Percentiles rank a stretch among this genome's conserved stretches.
These are phyloP conservation scores for Dicrurus megarhynchus DNA, from an alignment of 2,113 vertebrate species.

Conservation along the genomic window DNA sequence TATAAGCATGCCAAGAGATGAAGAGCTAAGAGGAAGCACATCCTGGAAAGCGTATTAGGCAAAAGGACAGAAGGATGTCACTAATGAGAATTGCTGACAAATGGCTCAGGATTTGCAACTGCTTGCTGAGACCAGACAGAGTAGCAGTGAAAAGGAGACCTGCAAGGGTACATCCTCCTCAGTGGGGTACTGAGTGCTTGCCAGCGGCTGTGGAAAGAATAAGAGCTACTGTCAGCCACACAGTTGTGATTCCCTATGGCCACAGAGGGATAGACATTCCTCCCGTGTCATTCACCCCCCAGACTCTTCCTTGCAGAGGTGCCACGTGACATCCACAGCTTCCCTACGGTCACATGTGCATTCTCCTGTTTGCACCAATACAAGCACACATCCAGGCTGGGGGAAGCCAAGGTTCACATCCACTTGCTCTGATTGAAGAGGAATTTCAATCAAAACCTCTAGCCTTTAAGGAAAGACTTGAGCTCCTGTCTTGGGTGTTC, in stretches of 20 bases:
- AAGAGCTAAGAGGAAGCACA: neutral
- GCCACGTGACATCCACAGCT: neutral
- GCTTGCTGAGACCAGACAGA: neutral
- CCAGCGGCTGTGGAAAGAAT: neutral
- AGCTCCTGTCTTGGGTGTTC: neutral
- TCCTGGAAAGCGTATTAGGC: neutral
- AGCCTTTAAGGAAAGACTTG: neutral
- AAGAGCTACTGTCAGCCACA: neutral
- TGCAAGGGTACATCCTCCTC: neutral
- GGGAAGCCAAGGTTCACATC: neutral
- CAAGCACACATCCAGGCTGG: neutral
- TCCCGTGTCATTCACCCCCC: neutral
- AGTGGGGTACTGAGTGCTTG: neutral
- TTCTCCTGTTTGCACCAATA: neutral
- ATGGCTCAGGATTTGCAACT: neutral
- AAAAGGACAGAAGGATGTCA: neutral
- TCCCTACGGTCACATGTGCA: fast-evolving
- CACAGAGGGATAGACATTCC: neutral
- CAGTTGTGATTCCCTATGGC: neutral
- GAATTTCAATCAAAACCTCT: neutral
- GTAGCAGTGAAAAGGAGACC: neutral
- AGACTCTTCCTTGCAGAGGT: neutral
- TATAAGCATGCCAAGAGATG: neutral
- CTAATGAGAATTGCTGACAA: neutral
- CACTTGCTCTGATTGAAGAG: neutral